These are phyloP conservation scores for Macrotis lagotis DNA, from an alignment of 2,113 vertebrate genomes.

Conservation along the genomic window DNA sequence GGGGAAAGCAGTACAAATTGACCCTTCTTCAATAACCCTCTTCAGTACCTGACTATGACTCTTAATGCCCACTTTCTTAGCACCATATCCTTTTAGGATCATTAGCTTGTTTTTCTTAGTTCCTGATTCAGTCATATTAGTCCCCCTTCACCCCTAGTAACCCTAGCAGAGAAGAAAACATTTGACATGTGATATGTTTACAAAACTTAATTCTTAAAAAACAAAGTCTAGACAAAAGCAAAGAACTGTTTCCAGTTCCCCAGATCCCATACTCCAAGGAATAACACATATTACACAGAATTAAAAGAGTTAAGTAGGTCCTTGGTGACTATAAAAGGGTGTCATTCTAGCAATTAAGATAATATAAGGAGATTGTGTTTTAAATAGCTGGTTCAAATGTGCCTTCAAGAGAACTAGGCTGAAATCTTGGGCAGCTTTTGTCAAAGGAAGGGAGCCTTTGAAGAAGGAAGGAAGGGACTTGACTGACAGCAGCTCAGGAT, in stretches of 20 bases:
- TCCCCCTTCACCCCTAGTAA: not conserved
- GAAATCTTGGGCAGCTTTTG: not conserved
- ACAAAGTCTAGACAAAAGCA: not conserved
- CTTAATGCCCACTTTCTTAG: not conserved
- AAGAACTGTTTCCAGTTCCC: not conserved
- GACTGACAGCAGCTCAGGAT: conserved; percentile 60
- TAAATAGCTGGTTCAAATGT: not conserved
- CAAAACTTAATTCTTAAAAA: not conserved
- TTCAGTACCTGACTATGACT: not conserved
- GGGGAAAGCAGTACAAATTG: not conserved
- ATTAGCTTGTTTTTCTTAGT: not conserved
- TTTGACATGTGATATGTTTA: not conserved
- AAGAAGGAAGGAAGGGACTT: conserved; percentile 36
- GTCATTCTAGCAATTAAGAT: not conserved
- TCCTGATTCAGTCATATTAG: not conserved
- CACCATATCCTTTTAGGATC: not conserved
- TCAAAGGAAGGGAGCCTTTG: conserved; percentile 1
- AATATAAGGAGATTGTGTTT: not conserved
- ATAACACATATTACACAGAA: not conserved
- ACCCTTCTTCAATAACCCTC: not conserved
- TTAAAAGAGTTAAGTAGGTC: not conserved
- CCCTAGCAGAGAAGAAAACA: not conserved
- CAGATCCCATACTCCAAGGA: not conserved
- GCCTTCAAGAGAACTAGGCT: not conserved
- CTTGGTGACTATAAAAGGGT: not conserved